Base-by-base conservation (phyloP, 1,140 invertebrate species). In the Nasonia vitripennis region DNA sequence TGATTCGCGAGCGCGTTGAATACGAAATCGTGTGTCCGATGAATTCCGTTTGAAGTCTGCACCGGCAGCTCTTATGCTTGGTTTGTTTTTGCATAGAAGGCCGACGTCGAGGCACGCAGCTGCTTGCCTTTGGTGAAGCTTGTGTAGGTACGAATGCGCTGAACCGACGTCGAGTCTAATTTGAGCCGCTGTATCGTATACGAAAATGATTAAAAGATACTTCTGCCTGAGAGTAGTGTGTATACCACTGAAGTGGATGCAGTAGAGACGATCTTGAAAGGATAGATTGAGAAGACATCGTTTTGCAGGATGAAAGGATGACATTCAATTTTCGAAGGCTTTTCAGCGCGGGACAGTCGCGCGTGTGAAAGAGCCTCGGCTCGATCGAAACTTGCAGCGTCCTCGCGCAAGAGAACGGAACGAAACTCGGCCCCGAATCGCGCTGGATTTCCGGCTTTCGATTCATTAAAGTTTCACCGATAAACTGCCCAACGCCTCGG, bases 11-110 rank as follows among this genome's bases (percentile, higher is more conserved):
- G 34, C 73, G 48, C 34, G 70, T 55, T 81, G 79, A 81, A 81
- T 82, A 73, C 73, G 81, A 81, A 86, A 86, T 81, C 70, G 51
- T 78, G 34, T 48, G 71, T 75, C 55, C 67, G 55, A 81, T 81
- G 37, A 17, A 85, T 85, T 85, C 84, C 78, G 84, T 85, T 81
- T 86, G 79, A 86, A 77, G 71, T 80, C 55, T 68, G 27, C 20
- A 11, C 34, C 45, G 14, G 6, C 55, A 23, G 71, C 73, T 55
- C 68, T 83, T 83, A 75, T 74, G 7, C 7, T 78, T 79, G 80
- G 51, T 82, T 74, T 79, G 23, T 74, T 79, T 27, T 79, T 85
- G 55, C 83, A 74, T 48, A 80, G 10, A 78, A n/a, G 73, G 45
- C 10, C 78, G 55, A 71, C 23, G 37, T 85, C 70, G 71, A 70